These are phyloP conservation scores for Myotis davidii DNA, from an alignment of 2,113 vertebrate species.

Conservation along the genomic window DNA sequence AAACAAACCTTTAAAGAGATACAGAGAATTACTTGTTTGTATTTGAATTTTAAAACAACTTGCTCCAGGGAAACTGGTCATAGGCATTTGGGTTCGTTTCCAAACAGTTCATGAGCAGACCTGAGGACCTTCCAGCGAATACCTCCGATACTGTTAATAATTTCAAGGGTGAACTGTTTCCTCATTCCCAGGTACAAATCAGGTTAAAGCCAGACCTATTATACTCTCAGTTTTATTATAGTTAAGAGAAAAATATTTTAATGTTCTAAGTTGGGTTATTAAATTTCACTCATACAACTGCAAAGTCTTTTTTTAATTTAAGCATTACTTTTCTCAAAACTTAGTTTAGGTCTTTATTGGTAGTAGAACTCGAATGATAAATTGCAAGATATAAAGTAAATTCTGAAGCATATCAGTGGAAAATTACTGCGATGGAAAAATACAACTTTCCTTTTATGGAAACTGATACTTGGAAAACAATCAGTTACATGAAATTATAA, in stretches of 20 bases:
- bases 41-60: slow-evolving; percentile 23
- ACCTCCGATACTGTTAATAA: slow-evolving; percentile 15
- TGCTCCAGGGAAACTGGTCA: not conserved
- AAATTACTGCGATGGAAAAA: slow-evolving; percentile 26
- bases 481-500: not conserved
- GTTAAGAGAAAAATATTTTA: slow-evolving; percentile 11
- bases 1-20: slow-evolving; percentile 2
- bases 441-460: not conserved
- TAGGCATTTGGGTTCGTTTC: not conserved
- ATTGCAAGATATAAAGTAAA: slow-evolving; percentile 5
- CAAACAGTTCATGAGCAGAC: not conserved
- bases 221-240: not conserved
- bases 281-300: not conserved
- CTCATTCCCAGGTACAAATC: slow-evolving; percentile 51
- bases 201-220: slow-evolving; percentile 28
- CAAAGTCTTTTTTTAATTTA: not conserved
- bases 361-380: not conserved
- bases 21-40: not conserved
- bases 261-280: not conserved
- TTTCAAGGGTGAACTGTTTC: slow-evolving; percentile 49
- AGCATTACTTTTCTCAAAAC: slow-evolving; percentile 24
- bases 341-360: not conserved
- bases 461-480: slow-evolving; percentile 17
- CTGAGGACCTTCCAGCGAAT: not conserved
- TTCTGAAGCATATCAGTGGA: not conserved